Evolutionary conservation across 2,797 vertebrate species (phyloP), one percentile per base, ranked within the genome.

Genomic region (Enteromius viviparus): DNA sequence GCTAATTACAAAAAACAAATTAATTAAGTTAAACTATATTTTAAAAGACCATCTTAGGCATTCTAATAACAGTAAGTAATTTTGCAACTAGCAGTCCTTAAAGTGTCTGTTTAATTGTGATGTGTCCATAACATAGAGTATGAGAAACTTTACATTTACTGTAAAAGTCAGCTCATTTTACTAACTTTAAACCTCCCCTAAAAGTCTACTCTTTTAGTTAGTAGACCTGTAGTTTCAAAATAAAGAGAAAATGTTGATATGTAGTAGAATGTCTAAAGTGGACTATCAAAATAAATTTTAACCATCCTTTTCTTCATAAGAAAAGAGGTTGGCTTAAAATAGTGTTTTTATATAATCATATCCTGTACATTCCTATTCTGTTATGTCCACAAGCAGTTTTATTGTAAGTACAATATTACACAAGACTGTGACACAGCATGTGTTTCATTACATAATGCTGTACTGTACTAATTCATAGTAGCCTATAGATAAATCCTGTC

Each of bases 401-500:
- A 6, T 21, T 32, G 42, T 51, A 51, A 42, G 53, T 23, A 8
- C 8, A 77, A 45, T 19, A 29, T 76, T 10, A 32, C 45, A 51
- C n/a, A 45, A 75, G 29, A 34, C 32, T 55, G 21, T 60, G 74
- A 55, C 23, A 47, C 6, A 40, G 53, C 21, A 15, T 37, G 12
- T 37, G 5, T 71, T 40, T n/a, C 6, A 9, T 78, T 53, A 51
- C 23, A 26, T 17, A 74, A 40, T 42, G 21, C 1, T 21, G 40
- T 51, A 47, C 8, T 71, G 10, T 72, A 37, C 34, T 37, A 37
- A 37, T 32, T 14, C 32, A 79, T 51, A 82, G 71, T 11, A 37
- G 19, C 34, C 78, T 78, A 55, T 65, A 72, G 51, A 47, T 85
- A 92, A 94, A 93, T 93, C 91, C 88, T 88, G 82, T 91, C 92